These are phyloP conservation scores for Pristionchus mayeri DNA, from an alignment of 2,888 invertebrate species.

Conservation along the genomic window DNA sequence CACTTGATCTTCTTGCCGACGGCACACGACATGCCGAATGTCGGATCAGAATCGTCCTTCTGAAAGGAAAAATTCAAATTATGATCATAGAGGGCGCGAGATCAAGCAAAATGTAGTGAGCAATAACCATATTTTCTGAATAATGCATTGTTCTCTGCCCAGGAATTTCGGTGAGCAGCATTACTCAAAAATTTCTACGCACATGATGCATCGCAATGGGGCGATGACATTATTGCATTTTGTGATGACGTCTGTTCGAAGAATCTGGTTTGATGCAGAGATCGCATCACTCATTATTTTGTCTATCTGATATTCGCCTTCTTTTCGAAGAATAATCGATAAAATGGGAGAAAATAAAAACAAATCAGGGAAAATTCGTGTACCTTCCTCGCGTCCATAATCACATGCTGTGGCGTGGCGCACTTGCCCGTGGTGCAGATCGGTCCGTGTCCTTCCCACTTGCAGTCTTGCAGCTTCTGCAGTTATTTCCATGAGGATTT, in stretches of 20 bases:
- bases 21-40: background rate
- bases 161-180: background rate
- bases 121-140: background rate
- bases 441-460: background rate
- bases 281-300: background rate
- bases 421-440: background rate
- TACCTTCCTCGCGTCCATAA: background rate
- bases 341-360: background rate
- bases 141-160: background rate
- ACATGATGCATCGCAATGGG: background rate
- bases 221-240: background rate
- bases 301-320: background rate
- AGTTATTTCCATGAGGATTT: background rate
- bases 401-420: background rate
- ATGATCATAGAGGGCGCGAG: background rate
- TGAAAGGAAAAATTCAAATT: background rate
- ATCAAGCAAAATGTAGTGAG: background rate
- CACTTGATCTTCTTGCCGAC: constrained; percentile 18
- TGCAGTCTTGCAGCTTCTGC: constrained; percentile 22
- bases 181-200: background rate
- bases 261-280: background rate
- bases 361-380: background rate
- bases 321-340: background rate
- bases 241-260: background rate
- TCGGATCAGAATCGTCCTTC: background rate